Evolutionary conservation across 2,888 invertebrate species (phyloP).

Genomic region (Synanthedon myopaeformis): DNA sequence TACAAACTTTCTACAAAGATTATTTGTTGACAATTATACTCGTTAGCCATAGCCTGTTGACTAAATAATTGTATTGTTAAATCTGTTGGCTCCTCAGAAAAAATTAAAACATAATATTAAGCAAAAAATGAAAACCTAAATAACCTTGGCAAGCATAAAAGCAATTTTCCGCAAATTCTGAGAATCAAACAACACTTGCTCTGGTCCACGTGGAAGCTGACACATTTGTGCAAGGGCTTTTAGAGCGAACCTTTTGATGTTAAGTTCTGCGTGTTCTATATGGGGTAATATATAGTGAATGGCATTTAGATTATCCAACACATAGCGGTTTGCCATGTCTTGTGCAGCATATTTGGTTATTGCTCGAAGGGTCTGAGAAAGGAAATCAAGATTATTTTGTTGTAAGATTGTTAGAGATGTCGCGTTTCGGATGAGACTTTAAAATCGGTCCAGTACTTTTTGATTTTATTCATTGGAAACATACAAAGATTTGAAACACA

Average conservation of each 20-base stretch:
- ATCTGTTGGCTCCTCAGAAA: too few relatives aligned
- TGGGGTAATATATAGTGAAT: slow-evolving; percentile 44
- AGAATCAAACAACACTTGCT: slow-evolving; percentile 44
- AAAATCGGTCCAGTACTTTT: too few relatives aligned
- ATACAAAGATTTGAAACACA: neutral
- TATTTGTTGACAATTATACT: neutral
- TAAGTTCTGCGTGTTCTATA: slow-evolving; percentile 45
- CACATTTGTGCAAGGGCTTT: slow-evolving; percentile 66
- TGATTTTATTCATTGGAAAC: too few relatives aligned
- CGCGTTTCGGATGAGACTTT: too few relatives aligned
- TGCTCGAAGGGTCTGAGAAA: slow-evolving; percentile 48
- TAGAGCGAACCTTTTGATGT: slow-evolving; percentile 58
- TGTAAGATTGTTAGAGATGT: neutral
- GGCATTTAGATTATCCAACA: slow-evolving; percentile 38
- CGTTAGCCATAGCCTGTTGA: neutral
- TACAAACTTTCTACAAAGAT: too few relatives aligned
- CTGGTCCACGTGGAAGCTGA: slow-evolving; percentile 52
- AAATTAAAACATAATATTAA: too few relatives aligned
- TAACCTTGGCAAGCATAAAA: slow-evolving; percentile 45
- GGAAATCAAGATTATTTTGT: neutral
- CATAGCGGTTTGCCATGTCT: slow-evolving; percentile 43
- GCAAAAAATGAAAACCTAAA: neutral
- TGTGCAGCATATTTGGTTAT: slow-evolving; percentile 57
- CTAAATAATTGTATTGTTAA: too few relatives aligned
- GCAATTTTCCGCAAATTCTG: slow-evolving; percentile 51